phyloP scores from a whole-genome alignment of 1,140 invertebrate species.

The Zaprionus lachaisei region DNA sequence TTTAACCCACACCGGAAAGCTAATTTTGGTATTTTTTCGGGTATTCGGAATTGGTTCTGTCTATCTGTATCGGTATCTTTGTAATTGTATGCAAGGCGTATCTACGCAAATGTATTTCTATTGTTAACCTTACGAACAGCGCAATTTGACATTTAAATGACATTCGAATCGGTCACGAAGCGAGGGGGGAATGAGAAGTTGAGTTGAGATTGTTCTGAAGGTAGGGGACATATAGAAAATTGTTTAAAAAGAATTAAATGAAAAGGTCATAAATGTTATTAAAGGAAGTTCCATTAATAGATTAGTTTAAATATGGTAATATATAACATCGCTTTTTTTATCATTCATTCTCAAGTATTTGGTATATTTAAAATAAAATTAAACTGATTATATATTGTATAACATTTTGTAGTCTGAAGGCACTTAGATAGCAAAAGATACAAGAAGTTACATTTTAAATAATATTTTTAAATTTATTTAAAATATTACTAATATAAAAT shows the following conservation, averaged over 20 bases:
- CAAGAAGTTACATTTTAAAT: too few relatives aligned
- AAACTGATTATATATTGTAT: too few relatives aligned
- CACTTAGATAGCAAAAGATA: too few relatives aligned
- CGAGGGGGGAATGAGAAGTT: slow-evolving; percentile 23
- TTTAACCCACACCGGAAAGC: slow-evolving; percentile 46
- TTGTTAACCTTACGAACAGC: slow-evolving; percentile 61
- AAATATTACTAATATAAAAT: too few relatives aligned
- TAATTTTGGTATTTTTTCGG: slow-evolving; percentile 34
- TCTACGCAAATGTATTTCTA: slow-evolving; percentile 72
- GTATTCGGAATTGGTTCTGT: neutral
- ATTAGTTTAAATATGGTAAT: too few relatives aligned
- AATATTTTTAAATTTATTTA: too few relatives aligned
- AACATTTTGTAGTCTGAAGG: too few relatives aligned
- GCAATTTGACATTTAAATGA: slow-evolving; percentile 77
- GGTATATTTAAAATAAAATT: too few relatives aligned
- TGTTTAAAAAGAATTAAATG: neutral
- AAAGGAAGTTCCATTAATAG: too few relatives aligned
- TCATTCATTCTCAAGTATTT: too few relatives aligned
- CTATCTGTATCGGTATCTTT: neutral
- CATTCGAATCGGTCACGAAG: slow-evolving; percentile 58
- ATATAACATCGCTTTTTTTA: too few relatives aligned
- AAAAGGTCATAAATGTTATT: too few relatives aligned
- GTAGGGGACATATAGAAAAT: neutral
- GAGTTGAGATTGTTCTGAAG: neutral
- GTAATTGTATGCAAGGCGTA: slow-evolving; percentile 18